Percentiles rank a stretch among this genome's conserved stretches.
Conservation (phyloP, 2,113 vertebrate genomes). For the Gulo gulo region DNA sequence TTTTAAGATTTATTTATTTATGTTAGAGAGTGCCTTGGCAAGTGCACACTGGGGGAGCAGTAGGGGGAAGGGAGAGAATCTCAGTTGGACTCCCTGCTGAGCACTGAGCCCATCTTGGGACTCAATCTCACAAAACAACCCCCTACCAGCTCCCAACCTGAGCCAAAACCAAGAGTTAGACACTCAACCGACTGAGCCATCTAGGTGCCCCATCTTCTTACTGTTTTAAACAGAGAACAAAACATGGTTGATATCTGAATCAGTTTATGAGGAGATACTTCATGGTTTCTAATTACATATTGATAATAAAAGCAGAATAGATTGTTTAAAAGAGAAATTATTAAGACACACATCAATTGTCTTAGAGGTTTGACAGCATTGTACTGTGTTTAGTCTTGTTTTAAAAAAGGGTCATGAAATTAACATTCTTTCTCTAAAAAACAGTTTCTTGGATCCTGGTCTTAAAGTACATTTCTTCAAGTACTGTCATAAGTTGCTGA, state of each 20-base stretch:
- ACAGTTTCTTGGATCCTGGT: neutral
- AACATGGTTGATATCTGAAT: neutral
- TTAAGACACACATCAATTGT: neutral
- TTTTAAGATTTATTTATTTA: neutral
- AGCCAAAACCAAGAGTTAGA: neutral
- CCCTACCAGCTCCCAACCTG: neutral
- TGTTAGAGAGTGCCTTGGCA: neutral
- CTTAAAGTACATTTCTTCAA: neutral
- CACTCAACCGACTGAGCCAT: neutral
- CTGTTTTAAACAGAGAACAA: neutral
- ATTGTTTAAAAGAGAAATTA: neutral
- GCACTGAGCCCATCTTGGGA: neutral
- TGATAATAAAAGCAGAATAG: neutral
- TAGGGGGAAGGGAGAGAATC: neutral
- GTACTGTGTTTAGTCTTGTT: neutral
- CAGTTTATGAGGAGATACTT: neutral
- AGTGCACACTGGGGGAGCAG: neutral
- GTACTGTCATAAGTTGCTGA: neutral
- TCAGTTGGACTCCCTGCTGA: neutral
- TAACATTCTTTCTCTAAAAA: neutral
- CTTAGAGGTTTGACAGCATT: neutral
- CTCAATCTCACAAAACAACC: neutral
- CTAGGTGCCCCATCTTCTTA: neutral
- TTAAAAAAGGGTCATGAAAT: neutral
- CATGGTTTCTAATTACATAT: neutral